These are phyloP conservation scores for Fratercula arctica DNA, from an alignment of 2,797 vertebrate genomes.

Conservation along the genomic window DNA sequence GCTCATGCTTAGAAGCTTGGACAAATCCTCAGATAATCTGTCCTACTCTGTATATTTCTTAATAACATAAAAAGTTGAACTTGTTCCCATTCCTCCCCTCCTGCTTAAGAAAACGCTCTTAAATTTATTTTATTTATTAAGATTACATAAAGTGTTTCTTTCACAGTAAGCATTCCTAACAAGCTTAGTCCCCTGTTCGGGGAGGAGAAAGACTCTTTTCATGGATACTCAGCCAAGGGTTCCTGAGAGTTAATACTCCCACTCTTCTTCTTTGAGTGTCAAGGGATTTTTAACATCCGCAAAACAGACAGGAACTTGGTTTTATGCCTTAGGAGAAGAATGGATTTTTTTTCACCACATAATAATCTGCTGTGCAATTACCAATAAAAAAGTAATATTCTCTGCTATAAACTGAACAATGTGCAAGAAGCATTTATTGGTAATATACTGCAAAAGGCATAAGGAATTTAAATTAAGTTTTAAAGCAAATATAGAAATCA, in stretches of 20 bases:
- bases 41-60: slow-evolving; percentile 34
- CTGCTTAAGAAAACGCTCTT: slow-evolving; percentile 63
- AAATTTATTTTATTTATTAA: slow-evolving; percentile 72
- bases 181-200: slow-evolving; percentile 58
- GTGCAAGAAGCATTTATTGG: slow-evolving; percentile 68
- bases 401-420: slow-evolving; percentile 73
- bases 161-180: slow-evolving; percentile 72
- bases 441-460: slow-evolving; percentile 59
- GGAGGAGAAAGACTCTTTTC: slow-evolving; percentile 76
- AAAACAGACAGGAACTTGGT: slow-evolving; percentile 84
- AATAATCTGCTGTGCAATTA: slow-evolving; percentile 80
- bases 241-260: slow-evolving; percentile 81
- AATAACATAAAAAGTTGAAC: slow-evolving; percentile 64
- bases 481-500: background rate
- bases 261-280: slow-evolving; percentile 82
- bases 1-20: background rate
- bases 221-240: slow-evolving; percentile 76
- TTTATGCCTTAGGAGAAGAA: slow-evolving; percentile 81
- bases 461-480: slow-evolving; percentile 74
- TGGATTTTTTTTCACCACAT: slow-evolving; percentile 77
- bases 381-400: slow-evolving; percentile 81
- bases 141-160: slow-evolving; percentile 75
- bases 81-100: slow-evolving; percentile 46
- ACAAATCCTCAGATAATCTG: slow-evolving; percentile 27
- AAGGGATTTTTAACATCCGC: slow-evolving; percentile 84